Percentiles rank a stretch among this genome's conserved stretches.
Conservation (phyloP, 2,113 vertebrate species). For the Ageneiosus marmoratus region DNA sequence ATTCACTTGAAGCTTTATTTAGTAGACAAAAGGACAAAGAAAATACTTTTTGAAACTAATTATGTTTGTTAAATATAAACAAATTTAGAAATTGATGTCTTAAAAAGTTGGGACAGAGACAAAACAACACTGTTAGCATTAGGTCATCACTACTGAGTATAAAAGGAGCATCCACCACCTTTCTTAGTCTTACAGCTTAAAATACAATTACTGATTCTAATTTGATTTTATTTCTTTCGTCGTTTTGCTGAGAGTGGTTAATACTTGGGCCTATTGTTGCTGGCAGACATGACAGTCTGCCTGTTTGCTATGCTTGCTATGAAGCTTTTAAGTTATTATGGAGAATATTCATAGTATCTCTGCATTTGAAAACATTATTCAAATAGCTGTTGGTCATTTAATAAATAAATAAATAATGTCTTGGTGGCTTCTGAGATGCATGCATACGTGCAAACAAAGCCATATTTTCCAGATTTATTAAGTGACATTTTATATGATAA, state of each 20-base stretch:
- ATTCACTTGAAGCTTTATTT: too few species aligned
- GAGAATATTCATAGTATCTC: not conserved
- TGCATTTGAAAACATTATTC: not conserved
- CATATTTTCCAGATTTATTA: slow-evolving; percentile 3
- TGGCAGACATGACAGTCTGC: not conserved
- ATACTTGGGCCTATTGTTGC: not conserved
- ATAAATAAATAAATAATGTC: not conserved
- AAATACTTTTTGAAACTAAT: too few species aligned
- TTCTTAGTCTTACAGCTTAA: not conserved
- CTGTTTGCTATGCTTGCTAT: not conserved
- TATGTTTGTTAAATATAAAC: too few species aligned
- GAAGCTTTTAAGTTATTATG: not conserved
- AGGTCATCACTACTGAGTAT: too few species aligned
- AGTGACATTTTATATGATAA: not conserved
- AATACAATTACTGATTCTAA: not conserved
- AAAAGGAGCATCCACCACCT: not conserved
- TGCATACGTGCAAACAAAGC: not conserved
- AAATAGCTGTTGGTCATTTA: not conserved
- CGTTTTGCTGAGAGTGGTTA: not conserved
- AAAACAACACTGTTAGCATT: too few species aligned
- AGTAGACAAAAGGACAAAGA: too few species aligned
- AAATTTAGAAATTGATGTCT: too few species aligned
- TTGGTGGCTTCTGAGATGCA: not conserved
- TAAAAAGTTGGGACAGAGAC: too few species aligned
- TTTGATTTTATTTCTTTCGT: not conserved